These are phyloP conservation scores for Vireo griseus DNA, from an alignment of 2,797 vertebrate genomes.

Conservation along the genomic window DNA sequence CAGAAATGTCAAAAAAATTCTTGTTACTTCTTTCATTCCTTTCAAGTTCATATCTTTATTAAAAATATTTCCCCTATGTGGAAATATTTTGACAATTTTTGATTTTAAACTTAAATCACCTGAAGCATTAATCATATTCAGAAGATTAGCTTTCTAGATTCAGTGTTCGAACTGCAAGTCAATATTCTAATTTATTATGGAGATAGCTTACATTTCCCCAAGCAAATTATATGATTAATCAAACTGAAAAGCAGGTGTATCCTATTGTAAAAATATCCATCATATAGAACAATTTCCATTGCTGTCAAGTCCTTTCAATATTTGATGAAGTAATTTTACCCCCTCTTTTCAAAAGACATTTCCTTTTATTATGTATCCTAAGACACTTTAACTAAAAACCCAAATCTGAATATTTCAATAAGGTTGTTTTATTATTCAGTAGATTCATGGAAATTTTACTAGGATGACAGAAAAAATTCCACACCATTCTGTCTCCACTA, in stretches of 20 bases:
- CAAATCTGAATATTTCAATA: slow-evolving; percentile 99
- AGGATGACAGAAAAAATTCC: slow-evolving; percentile 87
- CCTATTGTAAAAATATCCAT: slow-evolving; percentile 66
- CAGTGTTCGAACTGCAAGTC: slow-evolving; percentile 17
- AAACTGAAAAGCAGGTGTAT: slow-evolving; percentile 64
- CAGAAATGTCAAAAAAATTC: background rate
- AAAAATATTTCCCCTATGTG: background rate
- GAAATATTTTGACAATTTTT: slow-evolving; percentile 21
- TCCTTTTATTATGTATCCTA: slow-evolving; percentile 96
- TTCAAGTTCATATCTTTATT: background rate
- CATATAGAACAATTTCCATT: slow-evolving; percentile 73
- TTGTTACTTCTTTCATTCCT: slow-evolving; percentile 4
- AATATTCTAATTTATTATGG: slow-evolving; percentile 32
- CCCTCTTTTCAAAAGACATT: slow-evolving; percentile 78
- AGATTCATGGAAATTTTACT: slow-evolving; percentile 95
- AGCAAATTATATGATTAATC: slow-evolving; percentile 67
- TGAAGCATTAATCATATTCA: slow-evolving; percentile 12
- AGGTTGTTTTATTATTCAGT: slow-evolving; percentile 98
- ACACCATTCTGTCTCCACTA: slow-evolving; percentile 87
- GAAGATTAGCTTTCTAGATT: slow-evolving; percentile 15
- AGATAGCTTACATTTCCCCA: slow-evolving; percentile 54
- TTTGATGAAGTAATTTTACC: slow-evolving; percentile 82
- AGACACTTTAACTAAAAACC: slow-evolving; percentile 95
- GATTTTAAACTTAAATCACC: slow-evolving; percentile 4
- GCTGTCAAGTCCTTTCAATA: slow-evolving; percentile 80